These are phyloP conservation scores for Camelus dromedarius DNA, from an alignment of 2,113 vertebrate species.

Conservation along the genomic window DNA sequence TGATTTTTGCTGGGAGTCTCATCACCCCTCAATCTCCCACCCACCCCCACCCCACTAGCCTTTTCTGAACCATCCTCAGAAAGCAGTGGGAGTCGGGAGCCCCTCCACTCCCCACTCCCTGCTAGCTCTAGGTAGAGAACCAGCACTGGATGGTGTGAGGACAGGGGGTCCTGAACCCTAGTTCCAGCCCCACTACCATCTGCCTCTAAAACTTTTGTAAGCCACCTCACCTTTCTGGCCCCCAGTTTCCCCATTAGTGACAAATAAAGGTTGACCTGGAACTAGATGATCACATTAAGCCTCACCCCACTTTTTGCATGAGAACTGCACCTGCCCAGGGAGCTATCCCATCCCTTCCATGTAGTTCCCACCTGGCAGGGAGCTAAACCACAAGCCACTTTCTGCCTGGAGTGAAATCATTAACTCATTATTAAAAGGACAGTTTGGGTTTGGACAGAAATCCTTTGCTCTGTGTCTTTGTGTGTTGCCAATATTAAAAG, in stretches of 20 bases:
- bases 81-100: neutral
- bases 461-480: neutral
- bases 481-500: neutral
- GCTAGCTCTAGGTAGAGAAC: neutral
- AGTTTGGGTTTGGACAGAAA: conserved; percentile 31
- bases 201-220: neutral
- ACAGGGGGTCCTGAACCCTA: neutral
- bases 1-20: neutral
- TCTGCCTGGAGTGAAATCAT: neutral
- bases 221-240: neutral
- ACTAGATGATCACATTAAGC: neutral
- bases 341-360: neutral
- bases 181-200: neutral
- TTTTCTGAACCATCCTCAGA: neutral
- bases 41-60: too few relatives aligned
- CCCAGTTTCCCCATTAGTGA: neutral
- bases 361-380: neutral
- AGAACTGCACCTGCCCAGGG: neutral
- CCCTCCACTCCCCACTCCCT: neutral
- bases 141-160: neutral
- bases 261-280: neutral
- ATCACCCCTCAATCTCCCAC: neutral
- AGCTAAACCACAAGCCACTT: neutral
- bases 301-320: neutral
- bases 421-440: neutral